phyloP scores from a whole-genome alignment of 2,797 vertebrate genomes.

The Nasua narica region DNA sequence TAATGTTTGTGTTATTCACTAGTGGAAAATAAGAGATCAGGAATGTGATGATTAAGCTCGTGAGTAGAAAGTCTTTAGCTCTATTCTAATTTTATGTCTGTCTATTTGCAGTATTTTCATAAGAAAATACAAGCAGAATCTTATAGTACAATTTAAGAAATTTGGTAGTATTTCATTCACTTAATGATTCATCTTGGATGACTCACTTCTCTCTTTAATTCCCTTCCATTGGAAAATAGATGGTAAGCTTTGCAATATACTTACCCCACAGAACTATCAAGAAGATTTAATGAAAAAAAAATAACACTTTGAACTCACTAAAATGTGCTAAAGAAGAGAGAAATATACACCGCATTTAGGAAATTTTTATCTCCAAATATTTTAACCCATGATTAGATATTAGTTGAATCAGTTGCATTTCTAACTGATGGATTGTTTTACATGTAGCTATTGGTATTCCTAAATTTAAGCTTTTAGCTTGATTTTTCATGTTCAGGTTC shows the following conservation, averaged over 20 bases:
- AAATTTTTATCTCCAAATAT: not conserved
- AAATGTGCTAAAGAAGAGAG: not conserved
- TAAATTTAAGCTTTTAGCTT: not conserved
- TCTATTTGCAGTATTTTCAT: not conserved
- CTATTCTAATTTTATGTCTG: not conserved
- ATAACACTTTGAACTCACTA: not conserved
- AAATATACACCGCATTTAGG: not conserved
- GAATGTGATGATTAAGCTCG: not conserved
- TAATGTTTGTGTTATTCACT: not conserved
- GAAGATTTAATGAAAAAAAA: not conserved
- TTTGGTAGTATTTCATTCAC: not conserved
- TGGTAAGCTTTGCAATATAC: not conserved
- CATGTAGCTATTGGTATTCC: not conserved
- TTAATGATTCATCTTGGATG: not conserved
- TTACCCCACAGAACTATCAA: not conserved
- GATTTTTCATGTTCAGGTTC: not conserved
- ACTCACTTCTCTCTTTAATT: not conserved
- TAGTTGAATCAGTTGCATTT: not conserved
- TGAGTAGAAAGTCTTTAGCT: not conserved
- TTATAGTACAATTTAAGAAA: not conserved
- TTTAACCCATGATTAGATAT: not conserved
- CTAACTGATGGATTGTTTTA: not conserved
- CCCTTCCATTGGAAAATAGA: not conserved
- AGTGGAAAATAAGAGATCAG: not conserved
- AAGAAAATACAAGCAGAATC: not conserved